Percentiles rank a stretch among this genome's conserved stretches.
These are phyloP conservation scores for Hydrocynus forskahlii DNA, from an alignment of 2,797 vertebrate genomes.

Conservation along the genomic window DNA sequence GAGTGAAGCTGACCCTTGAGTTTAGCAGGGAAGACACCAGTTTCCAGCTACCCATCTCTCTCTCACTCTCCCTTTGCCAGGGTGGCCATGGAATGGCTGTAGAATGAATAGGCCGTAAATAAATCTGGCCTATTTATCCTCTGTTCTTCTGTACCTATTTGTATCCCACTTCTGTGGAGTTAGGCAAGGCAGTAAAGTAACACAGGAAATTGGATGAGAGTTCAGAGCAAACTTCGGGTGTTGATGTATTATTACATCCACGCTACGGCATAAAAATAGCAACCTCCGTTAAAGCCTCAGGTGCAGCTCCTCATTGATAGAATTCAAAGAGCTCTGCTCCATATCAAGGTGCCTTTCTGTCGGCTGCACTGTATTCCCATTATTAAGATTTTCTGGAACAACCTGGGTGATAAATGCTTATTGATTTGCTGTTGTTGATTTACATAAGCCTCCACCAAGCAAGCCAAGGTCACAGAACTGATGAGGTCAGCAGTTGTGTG, in stretches of 20 bases:
- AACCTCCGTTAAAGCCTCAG: slow-evolving; percentile 35
- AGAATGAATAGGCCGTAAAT: background rate
- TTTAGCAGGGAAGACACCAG: slow-evolving; percentile 24
- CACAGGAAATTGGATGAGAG: slow-evolving; percentile 8
- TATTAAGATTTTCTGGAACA: slow-evolving; percentile 53
- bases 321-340: slow-evolving; percentile 12
- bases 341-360: slow-evolving; percentile 26
- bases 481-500: slow-evolving; percentile 42
- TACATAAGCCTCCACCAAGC: slow-evolving; percentile 51
- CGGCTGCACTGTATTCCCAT: slow-evolving; percentile 32
- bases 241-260: slow-evolving; percentile 45
- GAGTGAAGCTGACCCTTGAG: slow-evolving; percentile 22
- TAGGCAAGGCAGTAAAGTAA: background rate
- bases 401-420: slow-evolving; percentile 47
- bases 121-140: slow-evolving; percentile 21
- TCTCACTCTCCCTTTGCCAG: background rate
- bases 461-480: slow-evolving; percentile 48
- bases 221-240: slow-evolving; percentile 16
- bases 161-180: slow-evolving; percentile 2
- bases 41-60: slow-evolving; percentile 14
- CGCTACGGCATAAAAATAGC: slow-evolving; percentile 26
- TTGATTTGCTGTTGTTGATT: slow-evolving; percentile 56
- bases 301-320: slow-evolving; percentile 23
- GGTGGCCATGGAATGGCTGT: background rate
- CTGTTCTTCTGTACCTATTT: slow-evolving; percentile 14